Percentiles rank a stretch among this genome's conserved stretches.
phyloP scores from a whole-genome alignment of 2,797 vertebrate genomes.

The Etheostoma nigrum region DNA sequence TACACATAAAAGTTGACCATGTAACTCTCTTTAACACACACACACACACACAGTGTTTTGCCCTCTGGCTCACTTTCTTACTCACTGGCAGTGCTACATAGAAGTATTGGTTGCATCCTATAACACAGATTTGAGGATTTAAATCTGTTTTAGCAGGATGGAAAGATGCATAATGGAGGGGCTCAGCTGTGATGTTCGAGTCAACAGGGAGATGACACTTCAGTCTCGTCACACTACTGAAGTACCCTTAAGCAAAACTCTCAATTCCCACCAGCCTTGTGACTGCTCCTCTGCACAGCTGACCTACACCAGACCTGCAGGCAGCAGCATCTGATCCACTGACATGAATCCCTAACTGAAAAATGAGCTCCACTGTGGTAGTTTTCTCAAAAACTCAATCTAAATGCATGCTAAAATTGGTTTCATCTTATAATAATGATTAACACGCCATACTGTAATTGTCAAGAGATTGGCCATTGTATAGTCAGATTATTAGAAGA shows the following conservation, averaged over 20 bases:
- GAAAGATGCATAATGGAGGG: constrained; percentile 22
- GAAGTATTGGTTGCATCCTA: constrained; percentile 10
- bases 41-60: constrained; percentile 20
- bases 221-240: constrained; percentile 29
- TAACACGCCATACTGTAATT: constrained; percentile 50
- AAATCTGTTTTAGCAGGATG: constrained; percentile 43
- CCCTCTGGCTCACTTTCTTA: constrained; percentile 40
- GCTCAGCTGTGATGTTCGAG: constrained; percentile 2
- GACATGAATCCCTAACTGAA: constrained; percentile 30
- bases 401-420: constrained; percentile 62
- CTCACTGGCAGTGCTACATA: constrained; percentile 2
- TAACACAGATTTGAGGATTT: constrained; percentile 16
- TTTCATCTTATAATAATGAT: constrained; percentile 58
- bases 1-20: constrained; percentile 57
- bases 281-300: constrained; percentile 30
- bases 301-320: constrained; percentile 54
- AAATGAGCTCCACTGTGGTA: constrained; percentile 21
- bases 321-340: constrained; percentile 28
- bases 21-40: constrained; percentile 38
- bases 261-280: constrained; percentile 28
- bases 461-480: constrained; percentile 66
- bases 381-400: constrained; percentile 51
- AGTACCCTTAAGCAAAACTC: constrained; percentile 48
- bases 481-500: constrained; percentile 69
- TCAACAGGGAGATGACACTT: constrained; percentile 38